Percentiles rank a stretch among this genome's conserved stretches.
Conservation (phyloP, 2,797 vertebrate species). For the Paguma larvata region DNA sequence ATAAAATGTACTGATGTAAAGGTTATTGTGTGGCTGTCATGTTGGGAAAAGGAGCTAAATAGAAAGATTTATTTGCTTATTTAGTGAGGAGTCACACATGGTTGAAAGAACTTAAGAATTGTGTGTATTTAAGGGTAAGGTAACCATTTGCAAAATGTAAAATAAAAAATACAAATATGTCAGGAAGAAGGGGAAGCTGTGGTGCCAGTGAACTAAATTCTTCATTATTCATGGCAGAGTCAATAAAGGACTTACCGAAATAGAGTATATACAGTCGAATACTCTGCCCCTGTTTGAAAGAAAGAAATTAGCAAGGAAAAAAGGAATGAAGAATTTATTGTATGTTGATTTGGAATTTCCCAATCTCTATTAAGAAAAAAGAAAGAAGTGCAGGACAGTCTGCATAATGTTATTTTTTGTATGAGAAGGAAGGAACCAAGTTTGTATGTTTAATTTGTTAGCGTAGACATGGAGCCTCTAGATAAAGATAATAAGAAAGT, state of each 20-base stretch:
- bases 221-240: neutral
- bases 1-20: neutral
- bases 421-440: neutral
- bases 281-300: conserved; percentile 6
- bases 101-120: conserved; percentile 42
- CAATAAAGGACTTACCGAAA: neutral
- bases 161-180: neutral
- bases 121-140: neutral
- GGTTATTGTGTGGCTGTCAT: neutral
- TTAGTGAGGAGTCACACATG: neutral
- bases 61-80: conserved; percentile 30
- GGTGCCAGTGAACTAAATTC: neutral
- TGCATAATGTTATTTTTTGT: conserved; percentile 22
- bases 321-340: neutral
- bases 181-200: neutral
- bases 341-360: conserved; percentile 23
- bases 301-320: conserved; percentile 24
- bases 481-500: neutral
- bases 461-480: neutral
- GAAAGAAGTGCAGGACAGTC: neutral
- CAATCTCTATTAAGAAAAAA: neutral
- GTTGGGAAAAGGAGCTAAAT: neutral
- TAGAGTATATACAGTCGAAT: neutral
- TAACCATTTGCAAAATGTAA: conserved; percentile 22
- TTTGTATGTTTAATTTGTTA: conserved; percentile 29